Evolutionary conservation across 2,113 vertebrate genomes (phyloP).

Genomic region (Alethe castanea): DNA sequence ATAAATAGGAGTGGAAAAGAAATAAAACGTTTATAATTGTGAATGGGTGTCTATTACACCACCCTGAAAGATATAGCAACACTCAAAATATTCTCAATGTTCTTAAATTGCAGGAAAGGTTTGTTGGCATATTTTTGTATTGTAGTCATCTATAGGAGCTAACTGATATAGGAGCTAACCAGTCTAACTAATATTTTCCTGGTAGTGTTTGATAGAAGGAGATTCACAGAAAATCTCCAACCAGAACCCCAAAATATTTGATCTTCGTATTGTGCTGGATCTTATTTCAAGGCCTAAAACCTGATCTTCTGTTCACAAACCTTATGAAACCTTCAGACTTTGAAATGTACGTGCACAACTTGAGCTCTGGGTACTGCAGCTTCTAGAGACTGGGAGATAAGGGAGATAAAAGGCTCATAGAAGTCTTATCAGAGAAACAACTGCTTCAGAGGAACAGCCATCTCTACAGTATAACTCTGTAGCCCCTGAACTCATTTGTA

Average conservation of each 20-base stretch:
- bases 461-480: background rate
- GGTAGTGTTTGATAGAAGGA: background rate
- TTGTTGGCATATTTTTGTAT: background rate
- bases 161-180: no score
- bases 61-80: accelerated
- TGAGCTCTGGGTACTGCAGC: background rate
- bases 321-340: background rate
- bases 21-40: background rate
- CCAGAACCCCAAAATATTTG: background rate
- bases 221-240: background rate
- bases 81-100: background rate
- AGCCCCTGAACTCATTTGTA: background rate
- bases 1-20: background rate
- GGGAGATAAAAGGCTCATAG: background rate
- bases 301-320: background rate
- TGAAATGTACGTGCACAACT: background rate
- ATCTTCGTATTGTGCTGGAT: background rate
- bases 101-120: background rate
- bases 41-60: background rate
- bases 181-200: background rate
- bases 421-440: background rate
- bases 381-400: background rate
- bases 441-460: background rate
- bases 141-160: background rate
- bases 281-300: background rate